Percentiles rank a stretch among this genome's conserved stretches.
phyloP scores from a whole-genome alignment of 2,113 vertebrate species.

The Lamprotornis superbus region DNA sequence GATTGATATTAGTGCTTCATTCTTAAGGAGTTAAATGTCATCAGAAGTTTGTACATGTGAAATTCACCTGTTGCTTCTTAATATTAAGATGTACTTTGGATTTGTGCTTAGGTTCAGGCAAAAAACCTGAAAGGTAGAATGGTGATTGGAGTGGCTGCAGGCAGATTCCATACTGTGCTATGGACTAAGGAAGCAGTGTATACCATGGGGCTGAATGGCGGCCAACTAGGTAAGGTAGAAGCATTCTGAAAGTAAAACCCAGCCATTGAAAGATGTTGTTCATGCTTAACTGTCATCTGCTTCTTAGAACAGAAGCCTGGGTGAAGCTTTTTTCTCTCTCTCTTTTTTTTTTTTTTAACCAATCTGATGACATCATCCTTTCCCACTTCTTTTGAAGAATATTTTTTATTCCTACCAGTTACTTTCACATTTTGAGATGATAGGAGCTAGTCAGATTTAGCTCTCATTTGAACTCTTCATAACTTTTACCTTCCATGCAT shows the following conservation, averaged over 20 bases:
- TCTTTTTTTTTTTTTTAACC: background rate
- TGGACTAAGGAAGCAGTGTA: slow-evolving; percentile 95
- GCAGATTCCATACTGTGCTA: slow-evolving; percentile 94
- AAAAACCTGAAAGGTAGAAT: slow-evolving; percentile 90
- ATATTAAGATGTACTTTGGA: slow-evolving; percentile 42
- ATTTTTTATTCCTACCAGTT: background rate
- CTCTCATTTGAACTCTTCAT: background rate
- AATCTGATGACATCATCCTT: background rate
- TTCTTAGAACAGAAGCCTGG: background rate
- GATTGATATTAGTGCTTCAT: background rate
- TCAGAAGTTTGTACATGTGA: slow-evolving; percentile 13
- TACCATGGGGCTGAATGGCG: slow-evolving; percentile 94
- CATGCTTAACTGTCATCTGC: background rate
- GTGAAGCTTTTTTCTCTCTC: background rate
- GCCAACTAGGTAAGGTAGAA: slow-evolving; percentile 89
- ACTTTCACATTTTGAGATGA: background rate
- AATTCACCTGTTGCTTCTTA: background rate
- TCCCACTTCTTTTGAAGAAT: background rate
- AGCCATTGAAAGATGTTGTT: background rate
- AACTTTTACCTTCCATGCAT: background rate
- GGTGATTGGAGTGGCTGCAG: slow-evolving; percentile 91
- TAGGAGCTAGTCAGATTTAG: background rate
- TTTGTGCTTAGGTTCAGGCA: slow-evolving; percentile 84
- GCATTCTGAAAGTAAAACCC: background rate
- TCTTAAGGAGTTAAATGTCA: background rate